A percentile compares a stretch with the other conserved stretches of the same genome.
Conservation (phyloP, 2,797 vertebrate genomes). For the Erpetoichthys calabaricus region DNA sequence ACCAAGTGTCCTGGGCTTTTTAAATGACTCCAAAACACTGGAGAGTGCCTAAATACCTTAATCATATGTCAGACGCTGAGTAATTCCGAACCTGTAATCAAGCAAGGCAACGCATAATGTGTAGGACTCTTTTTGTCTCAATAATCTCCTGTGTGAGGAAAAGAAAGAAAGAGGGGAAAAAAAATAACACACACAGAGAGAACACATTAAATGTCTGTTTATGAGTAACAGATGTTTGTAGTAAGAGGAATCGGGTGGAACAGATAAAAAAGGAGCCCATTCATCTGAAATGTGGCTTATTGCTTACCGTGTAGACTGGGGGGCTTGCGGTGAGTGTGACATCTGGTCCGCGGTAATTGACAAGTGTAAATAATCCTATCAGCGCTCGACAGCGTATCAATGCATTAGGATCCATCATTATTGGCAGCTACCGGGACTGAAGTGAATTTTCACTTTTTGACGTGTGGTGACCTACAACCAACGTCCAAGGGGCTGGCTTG, state of each 20-base stretch:
- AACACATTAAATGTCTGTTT: slow-evolving; percentile 5
- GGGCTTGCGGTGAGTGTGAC: slow-evolving; percentile 3
- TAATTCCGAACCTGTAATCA: too few species aligned
- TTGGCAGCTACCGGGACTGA: not conserved
- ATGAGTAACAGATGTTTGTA: slow-evolving; percentile 22
- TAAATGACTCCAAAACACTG: too few species aligned
- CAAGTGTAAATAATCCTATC: slow-evolving; percentile 13
- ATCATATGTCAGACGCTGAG: too few species aligned
- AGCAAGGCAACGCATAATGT: too few species aligned
- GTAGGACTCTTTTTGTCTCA: too few species aligned
- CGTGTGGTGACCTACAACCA: too few species aligned
- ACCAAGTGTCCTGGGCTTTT: too few species aligned
- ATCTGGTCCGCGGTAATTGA: slow-evolving; percentile 7
- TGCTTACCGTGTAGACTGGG: not conserved
- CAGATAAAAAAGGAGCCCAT: slow-evolving; percentile 2
- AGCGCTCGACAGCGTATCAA: not conserved
- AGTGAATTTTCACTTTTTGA: not conserved
- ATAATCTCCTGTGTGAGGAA: too few species aligned
- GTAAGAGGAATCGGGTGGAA: slow-evolving; percentile 1
- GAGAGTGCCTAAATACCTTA: too few species aligned
- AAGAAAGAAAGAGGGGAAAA: too few species aligned
- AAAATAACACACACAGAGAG: too few species aligned
- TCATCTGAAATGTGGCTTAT: slow-evolving; percentile 9
- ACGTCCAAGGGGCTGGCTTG: too few species aligned
- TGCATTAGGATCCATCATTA: slow-evolving; percentile 5